Evolutionary conservation across 2,888 invertebrate genomes (phyloP).

Genomic region (Plagodis pulveraria): DNA sequence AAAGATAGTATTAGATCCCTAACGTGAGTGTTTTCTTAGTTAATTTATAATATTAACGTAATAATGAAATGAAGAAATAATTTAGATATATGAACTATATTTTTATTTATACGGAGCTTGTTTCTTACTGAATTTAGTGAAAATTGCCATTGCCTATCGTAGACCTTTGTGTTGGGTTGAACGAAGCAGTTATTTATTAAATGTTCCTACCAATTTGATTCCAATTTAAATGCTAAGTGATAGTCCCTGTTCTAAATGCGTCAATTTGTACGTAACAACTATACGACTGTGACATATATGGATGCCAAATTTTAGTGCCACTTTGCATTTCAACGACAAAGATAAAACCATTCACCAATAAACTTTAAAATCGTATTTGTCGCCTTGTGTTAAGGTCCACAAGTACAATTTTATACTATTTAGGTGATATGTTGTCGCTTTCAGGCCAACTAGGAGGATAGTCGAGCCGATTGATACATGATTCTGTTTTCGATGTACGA

Average conservation of each 20-base stretch:
- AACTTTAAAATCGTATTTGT: conserved; percentile 9
- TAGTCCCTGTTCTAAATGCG: conserved; percentile 21
- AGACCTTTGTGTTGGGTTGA: no score
- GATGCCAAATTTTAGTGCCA: conserved; percentile 31
- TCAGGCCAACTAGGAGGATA: conserved; percentile 35
- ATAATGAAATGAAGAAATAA: no score
- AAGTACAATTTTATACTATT: conserved; percentile 2
- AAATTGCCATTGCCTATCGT: background rate
- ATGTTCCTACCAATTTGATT: conserved; percentile 5
- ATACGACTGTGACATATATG: conserved; percentile 30
- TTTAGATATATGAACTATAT: no score
- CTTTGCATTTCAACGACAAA: conserved; percentile 25
- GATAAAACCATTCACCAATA: conserved; percentile 4
- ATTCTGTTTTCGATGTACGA: conserved; percentile 50
- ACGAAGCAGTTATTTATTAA: conserved; percentile 1
- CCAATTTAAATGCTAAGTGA: conserved; percentile 25
- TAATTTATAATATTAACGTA: no score
- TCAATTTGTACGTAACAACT: conserved; percentile 28
- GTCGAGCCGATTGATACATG: conserved; percentile 52
- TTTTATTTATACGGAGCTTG: no score
- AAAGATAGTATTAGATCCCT: no score
- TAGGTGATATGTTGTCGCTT: conserved; percentile 36
- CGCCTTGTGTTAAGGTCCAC: conserved; percentile 6
- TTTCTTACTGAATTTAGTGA: no score
- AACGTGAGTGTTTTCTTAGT: no score